Conservation (phyloP, 1,140 invertebrate genomes). For the Drosophila watanabei region DNA sequence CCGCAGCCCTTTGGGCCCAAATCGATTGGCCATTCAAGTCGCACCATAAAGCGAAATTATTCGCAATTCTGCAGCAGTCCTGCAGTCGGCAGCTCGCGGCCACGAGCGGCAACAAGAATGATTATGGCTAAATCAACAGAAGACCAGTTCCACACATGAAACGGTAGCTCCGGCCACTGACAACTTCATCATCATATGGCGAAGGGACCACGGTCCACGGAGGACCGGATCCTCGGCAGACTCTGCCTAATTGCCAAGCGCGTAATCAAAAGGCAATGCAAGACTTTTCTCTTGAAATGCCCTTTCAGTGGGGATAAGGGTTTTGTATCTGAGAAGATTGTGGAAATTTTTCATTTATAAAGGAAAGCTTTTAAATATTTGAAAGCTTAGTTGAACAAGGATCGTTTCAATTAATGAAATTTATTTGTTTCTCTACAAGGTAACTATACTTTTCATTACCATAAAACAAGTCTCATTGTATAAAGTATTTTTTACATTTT, state of each 20-base stretch:
- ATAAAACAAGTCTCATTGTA: background rate
- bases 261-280: conserved; percentile 75
- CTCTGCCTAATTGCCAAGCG: conserved; percentile 69
- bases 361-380: background rate
- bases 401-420: no score
- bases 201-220: conserved; percentile 3
- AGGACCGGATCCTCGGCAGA: conserved; percentile 14
- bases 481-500: background rate
- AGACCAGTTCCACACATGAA: conserved; percentile 52
- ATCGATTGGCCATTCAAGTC: conserved; percentile 43
- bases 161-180: conserved; percentile 75
- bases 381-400: background rate
- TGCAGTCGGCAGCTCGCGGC: conserved; percentile 33
- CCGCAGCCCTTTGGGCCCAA: conserved; percentile 38
- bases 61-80: conserved; percentile 37
- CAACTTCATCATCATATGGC: conserved; percentile 80
- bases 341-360: no score
- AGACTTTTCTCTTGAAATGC: conserved; percentile 19
- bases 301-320: conserved; percentile 12
- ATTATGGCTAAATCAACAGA: conserved; percentile 66
- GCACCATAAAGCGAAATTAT: conserved; percentile 46
- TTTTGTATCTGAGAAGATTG: background rate
- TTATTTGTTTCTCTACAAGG: background rate
- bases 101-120: conserved; percentile 46
- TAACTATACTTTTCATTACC: no score